Base-by-base conservation (phyloP, 2,888 invertebrate species). In the Lumbricus terrestris region DNA sequence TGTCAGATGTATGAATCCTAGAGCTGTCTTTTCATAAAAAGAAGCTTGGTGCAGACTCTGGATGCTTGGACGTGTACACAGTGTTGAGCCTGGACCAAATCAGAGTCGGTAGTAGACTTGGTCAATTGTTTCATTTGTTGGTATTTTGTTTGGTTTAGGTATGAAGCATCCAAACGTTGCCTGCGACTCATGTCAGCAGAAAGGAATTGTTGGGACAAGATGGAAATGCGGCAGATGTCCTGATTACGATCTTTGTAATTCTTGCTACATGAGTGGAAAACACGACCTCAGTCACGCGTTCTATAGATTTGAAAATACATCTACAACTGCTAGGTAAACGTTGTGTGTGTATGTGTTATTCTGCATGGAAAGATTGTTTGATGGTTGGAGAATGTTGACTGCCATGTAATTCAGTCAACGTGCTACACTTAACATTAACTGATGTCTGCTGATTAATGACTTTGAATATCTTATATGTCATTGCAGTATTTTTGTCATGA, bases 171-270 rank as follows among this genome's bases (percentile, higher is more conserved):
- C 96, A 5, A 97, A 97, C 94, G 97, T 97, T 90, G 96, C 97
- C 91, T 98, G 98, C 95, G 97, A 97, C 95, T 97, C 96, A 38
- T 98, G 97, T 94, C 93, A 96, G 92, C 96, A 96, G 93, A 96
- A 96, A 93, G 97, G 97, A 47, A 97, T 98, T 92, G 96, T 96
- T 91, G 98, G 98, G 29, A 97, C 97, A 95, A 96, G 97, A 92
- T 98, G 97, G 96, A 97, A 97, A 94, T 98, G 97, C 94, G 96
- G 96, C 13, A 96, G 96, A 92, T 98, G 97, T 94, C 96, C 96
- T 92, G 97, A 97, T 95, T 97, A 96, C 94, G 97, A 98, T 95
- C 95, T 98, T 90, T 98, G 97, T 94, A 97, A 97, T n/a, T 96
- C 96, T 92, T 98, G 97, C 94, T 98, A 98, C 95, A 97, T 97